Evolutionary conservation across 2,797 vertebrate genomes (phyloP), one percentile per base, ranked within the genome.

Genomic region (Artibeus jamaicensis): DNA sequence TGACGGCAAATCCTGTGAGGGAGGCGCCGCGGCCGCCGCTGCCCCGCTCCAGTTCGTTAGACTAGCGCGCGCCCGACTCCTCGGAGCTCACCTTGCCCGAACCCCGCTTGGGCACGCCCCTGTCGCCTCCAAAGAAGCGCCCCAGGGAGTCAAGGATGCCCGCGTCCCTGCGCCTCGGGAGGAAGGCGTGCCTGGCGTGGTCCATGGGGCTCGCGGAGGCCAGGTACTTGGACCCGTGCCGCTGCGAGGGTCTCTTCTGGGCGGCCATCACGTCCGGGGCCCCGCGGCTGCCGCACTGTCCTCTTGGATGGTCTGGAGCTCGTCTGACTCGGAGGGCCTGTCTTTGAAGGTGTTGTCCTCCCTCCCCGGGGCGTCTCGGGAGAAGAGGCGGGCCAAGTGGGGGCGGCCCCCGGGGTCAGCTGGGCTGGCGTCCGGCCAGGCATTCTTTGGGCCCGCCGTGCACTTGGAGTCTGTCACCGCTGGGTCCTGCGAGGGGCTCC

Each of bases 321-420:
- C 99, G 96, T 99, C 99, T 85, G 99, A 99, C 98, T 99, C 99
- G 0, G 99, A 99, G 98, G 99, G 99, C 98, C 99, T 99, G 95
- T 99, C 99, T 99, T 99, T 99, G 99, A 99, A 99, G 99, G 99
- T 99, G 99, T 99, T 99, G 99, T 99, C 99, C 98, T 99, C 99
- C 95, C 99, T 99, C 85, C 99, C 99, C 95, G 99, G 99, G 98
- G 99, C 99, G 99, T 99, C 99, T 99, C 99, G 99, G 99, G 99
- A 99, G 99, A 99, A 99, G 98, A 99, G 99, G 99, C 99, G 99
- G 99, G 98, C 98, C 99, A 99, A 99, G 98, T 99, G 99, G 99
- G 99, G 99, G 99, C 99, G 99, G 97, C 98, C 98, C 89, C 98
- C 98, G 42, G 99, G 98, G 99, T 99, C 99, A 99, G 98, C 99